Conservation (phyloP, 92 coral and sea anemone genomes). For the Chrysogorgia sp. region DNA sequence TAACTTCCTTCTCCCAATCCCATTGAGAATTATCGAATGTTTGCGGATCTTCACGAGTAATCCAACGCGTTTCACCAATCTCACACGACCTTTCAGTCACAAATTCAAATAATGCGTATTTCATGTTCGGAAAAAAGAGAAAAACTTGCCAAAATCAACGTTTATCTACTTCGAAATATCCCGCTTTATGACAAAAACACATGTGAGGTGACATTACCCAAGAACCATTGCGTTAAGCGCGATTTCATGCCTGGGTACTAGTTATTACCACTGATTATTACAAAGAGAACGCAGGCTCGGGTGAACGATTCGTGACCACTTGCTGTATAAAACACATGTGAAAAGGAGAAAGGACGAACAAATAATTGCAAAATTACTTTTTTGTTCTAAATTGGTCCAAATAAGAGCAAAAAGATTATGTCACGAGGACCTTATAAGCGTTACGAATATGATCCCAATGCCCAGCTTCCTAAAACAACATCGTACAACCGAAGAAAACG, state of each 20-base stretch:
- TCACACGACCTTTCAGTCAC: conserved; percentile 2
- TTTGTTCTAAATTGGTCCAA: background rate
- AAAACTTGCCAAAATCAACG: background rate
- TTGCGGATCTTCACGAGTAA: conserved; percentile 9
- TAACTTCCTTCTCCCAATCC: background rate
- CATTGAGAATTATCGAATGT: background rate
- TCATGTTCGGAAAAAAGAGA: background rate
- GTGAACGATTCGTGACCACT: too few relatives aligned
- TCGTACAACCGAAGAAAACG: background rate
- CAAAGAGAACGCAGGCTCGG: too few relatives aligned
- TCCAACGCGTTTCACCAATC: conserved; percentile 17
- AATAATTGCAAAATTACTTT: too few relatives aligned
- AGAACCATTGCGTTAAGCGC: background rate
- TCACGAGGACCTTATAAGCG: conserved; percentile 9
- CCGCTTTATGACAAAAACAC: too few relatives aligned
- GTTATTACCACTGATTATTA: too few relatives aligned
- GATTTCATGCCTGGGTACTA: too few relatives aligned
- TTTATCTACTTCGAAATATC: background rate
- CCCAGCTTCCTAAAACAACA: background rate
- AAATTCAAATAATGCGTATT: conserved; percentile 23
- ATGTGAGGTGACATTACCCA: background rate
- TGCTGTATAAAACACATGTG: too few relatives aligned
- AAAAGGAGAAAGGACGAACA: too few relatives aligned
- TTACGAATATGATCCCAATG: background rate
- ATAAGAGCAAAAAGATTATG: background rate